A percentile compares a stretch with the other conserved stretches of the same genome.
Conservation (phyloP, 2,888 invertebrate genomes). For the Agrilus biguttatus region DNA sequence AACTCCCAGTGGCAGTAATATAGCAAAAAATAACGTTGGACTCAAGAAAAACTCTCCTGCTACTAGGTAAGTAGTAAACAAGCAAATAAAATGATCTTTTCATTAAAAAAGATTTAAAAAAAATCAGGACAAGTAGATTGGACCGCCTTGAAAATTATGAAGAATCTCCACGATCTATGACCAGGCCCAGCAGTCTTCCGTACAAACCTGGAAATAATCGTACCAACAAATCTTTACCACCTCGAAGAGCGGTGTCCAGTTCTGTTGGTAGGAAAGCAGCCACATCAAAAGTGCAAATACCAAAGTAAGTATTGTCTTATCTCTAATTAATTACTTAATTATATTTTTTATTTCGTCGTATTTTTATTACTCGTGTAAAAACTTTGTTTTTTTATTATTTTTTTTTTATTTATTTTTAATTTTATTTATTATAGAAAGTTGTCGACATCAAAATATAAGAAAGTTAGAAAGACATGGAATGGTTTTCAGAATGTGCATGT, state of each 20-base stretch:
- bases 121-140: slow-evolving; percentile 42
- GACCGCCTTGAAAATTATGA: slow-evolving; percentile 36
- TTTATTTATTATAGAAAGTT: not conserved
- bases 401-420: not conserved
- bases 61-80: slow-evolving; percentile 15
- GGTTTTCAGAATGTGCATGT: no score
- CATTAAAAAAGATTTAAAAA: not conserved
- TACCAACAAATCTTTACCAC: slow-evolving; percentile 28
- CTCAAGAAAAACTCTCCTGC: slow-evolving; percentile 12
- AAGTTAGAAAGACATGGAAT: no score
- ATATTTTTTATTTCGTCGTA: no score
- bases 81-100: no score
- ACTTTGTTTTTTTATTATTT: no score
- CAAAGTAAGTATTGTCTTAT: slow-evolving; percentile 29
- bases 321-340: not conserved
- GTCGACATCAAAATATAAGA: no score
- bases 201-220: slow-evolving; percentile 39
- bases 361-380: no score
- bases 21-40: slow-evolving; percentile 12
- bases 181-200: slow-evolving; percentile 55
- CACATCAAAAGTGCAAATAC: slow-evolving; percentile 19
- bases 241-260: slow-evolving; percentile 53
- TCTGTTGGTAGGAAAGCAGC: slow-evolving; percentile 42
- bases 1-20: slow-evolving; percentile 8
- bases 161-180: slow-evolving; percentile 28